These are phyloP conservation scores for Isaurus tuberculatus DNA, from an alignment of 92 coral and sea anemone genomes.

Conservation along the genomic window DNA sequence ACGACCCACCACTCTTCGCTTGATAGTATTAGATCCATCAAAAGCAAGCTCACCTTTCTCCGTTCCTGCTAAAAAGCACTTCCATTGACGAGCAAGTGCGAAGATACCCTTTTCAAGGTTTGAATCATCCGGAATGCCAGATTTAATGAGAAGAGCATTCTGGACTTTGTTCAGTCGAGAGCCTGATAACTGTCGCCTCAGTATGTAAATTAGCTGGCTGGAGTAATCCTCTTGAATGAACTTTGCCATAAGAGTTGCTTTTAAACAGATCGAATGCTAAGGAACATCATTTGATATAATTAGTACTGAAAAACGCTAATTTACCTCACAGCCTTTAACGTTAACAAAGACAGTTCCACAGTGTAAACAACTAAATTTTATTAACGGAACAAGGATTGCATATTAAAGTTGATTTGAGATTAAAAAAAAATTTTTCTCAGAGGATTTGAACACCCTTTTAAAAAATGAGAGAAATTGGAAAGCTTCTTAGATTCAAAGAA, in stretches of 20 bases:
- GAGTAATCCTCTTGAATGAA: conserved; percentile 96
- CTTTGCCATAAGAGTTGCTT: conserved; percentile 71
- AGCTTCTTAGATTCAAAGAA: too few relatives aligned
- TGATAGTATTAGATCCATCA: conserved; percentile 93
- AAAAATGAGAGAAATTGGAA: too few relatives aligned
- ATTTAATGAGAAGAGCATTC: conserved; percentile 72
- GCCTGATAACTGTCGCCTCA: conserved; percentile 89
- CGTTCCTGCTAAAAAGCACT: conserved; percentile 96
- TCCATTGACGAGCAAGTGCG: conserved; percentile 97
- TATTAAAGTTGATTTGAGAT: too few relatives aligned
- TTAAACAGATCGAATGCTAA: conserved; percentile 84
- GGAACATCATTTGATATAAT: neutral
- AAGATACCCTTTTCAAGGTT: conserved; percentile 88
- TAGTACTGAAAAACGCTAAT: neutral
- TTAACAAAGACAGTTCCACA: too few relatives aligned
- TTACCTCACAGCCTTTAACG: neutral
- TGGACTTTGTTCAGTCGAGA: conserved; percentile 85
- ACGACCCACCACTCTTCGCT: conserved; percentile 97
- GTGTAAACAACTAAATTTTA: too few relatives aligned
- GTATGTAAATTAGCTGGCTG: conserved; percentile 88
- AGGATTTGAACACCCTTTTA: too few relatives aligned
- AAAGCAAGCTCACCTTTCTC: conserved; percentile 91
- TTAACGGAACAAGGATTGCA: too few relatives aligned
- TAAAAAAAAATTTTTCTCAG: too few relatives aligned
- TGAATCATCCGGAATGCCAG: conserved; percentile 77